Evolutionary conservation across 2,113 vertebrate genomes (phyloP), one percentile per base, ranked within the genome.

Genomic region (Progne subis): DNA sequence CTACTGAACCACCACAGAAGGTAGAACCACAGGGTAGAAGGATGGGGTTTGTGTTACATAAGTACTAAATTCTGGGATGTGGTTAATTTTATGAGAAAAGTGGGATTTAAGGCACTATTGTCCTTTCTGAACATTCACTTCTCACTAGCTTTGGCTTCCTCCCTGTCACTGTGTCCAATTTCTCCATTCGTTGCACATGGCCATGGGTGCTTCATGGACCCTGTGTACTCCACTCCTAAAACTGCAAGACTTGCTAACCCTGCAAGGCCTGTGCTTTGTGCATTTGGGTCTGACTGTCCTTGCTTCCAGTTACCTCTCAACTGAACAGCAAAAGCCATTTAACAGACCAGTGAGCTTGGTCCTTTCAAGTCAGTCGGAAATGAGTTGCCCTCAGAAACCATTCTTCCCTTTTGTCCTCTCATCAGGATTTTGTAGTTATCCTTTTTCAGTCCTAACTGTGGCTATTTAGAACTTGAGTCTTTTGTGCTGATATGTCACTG

Each of bases 381-480:
- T 88, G 85, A 90, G 88, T 75, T 96, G 71, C 85, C 82, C 92
- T 96, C 95, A 88, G 90, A 96, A 94, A 93, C 46, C 31, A 0
- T 90, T 95, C 79, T 91, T 96, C 90, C 76, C 75, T 96, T 96
- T 96, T 94, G 94, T 96, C 93, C 93, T 94, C 94, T 94, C 92
- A 83, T 94, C 96, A 94, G 86, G 95, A 91, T 92, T 95, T 92
- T 96, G 70, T 86, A 94, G 94, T 94, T 95, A 94, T 92, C 75
- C 92, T 93, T 93, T 94, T 95, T 96, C 92, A 86, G 86, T 88
- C 76, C 93, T 96, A 93, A 92, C 90, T 86, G 95, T 93, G 94
- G 85, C 82, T 96, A 90, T 93, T 96, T 96, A 92, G 95, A 88
- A 92, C 90, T 95, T 86, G 88, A 92, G 72, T 57, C 96, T 83